phyloP scores from a whole-genome alignment of 2,888 invertebrate species.

The Drosophila fulvimacula region DNA sequence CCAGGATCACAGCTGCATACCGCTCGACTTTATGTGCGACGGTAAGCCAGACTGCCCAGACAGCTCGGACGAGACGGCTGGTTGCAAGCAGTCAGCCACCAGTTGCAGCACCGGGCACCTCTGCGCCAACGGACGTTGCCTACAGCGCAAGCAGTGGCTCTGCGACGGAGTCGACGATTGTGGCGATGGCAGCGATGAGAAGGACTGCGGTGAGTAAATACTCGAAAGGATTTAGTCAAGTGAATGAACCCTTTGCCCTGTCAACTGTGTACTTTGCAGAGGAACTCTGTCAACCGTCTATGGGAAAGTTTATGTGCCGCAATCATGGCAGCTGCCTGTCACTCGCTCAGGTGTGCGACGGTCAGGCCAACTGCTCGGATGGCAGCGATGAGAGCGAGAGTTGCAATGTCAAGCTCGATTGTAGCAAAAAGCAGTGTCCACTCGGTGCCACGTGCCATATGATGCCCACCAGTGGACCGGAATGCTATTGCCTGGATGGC shows the following conservation, averaged over 20 bases:
- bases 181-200: conserved; percentile 86
- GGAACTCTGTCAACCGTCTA: conserved; percentile 85
- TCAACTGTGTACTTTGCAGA: conserved; percentile 33
- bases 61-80: conserved; percentile 88
- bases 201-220: conserved; percentile 85
- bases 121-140: conserved; percentile 87
- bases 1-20: conserved; percentile 87
- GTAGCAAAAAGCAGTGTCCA: conserved; percentile 75
- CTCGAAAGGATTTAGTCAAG: background rate
- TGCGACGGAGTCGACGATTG: conserved; percentile 87
- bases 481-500: conserved; percentile 87
- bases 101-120: conserved; percentile 87
- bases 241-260: background rate
- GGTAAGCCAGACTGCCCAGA: conserved; percentile 90
- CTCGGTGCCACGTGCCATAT: conserved; percentile 84
- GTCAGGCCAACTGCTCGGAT: conserved; percentile 87
- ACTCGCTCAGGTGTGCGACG: conserved; percentile 86
- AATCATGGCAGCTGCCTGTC: conserved; percentile 86
- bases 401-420: conserved; percentile 80
- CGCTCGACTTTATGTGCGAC: conserved; percentile 89
- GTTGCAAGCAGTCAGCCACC: conserved; percentile 83
- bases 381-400: conserved; percentile 87
- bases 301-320: conserved; percentile 86
- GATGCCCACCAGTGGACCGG: conserved; percentile 85
- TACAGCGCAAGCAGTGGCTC: conserved; percentile 85